Conservation (phyloP, 2,797 vertebrate genomes). For the Sebastes cheni region DNA sequence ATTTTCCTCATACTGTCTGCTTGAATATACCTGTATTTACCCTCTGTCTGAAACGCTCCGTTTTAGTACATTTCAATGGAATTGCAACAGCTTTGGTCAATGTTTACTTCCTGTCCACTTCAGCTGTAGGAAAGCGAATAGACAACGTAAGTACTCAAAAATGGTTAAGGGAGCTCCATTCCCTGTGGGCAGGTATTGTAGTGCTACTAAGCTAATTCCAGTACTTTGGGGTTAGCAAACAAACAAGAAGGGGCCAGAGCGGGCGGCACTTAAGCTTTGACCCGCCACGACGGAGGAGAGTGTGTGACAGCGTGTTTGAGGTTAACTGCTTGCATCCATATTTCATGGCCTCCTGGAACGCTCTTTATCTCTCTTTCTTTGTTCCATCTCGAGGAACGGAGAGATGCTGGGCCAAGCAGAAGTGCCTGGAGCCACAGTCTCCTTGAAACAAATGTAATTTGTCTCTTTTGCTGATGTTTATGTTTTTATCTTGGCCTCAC, state of each 20-base stretch:
- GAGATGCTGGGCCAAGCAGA: constrained; percentile 10
- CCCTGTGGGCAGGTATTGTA: constrained; percentile 7
- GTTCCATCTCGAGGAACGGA: constrained; percentile 30
- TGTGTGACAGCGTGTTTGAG: constrained; percentile 47
- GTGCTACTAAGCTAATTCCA: constrained; percentile 35
- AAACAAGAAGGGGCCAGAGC: constrained; percentile 26
- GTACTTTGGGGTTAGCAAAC: constrained; percentile 37
- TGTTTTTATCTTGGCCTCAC: neutral
- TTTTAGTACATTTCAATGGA: too few species aligned
- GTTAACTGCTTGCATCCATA: constrained; percentile 74
- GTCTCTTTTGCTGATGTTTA: neutral
- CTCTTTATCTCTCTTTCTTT: constrained; percentile 47
- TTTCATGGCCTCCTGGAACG: constrained; percentile 55
- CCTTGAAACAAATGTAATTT: constrained; percentile 25
- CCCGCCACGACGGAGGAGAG: constrained; percentile 47
- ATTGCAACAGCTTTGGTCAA: too few species aligned
- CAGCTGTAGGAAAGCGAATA: neutral
- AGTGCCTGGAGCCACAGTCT: constrained; percentile 15
- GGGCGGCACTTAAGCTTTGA: constrained; percentile 53
- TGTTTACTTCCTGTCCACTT: neutral
- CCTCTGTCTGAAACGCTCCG: too few species aligned
- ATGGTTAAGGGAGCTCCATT: neutral
- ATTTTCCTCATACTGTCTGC: too few species aligned
- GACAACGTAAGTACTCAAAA: neutral
- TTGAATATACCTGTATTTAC: too few species aligned